These are phyloP conservation scores for Dioctria linearis DNA, from an alignment of 2,888 invertebrate genomes.

Conservation along the genomic window DNA sequence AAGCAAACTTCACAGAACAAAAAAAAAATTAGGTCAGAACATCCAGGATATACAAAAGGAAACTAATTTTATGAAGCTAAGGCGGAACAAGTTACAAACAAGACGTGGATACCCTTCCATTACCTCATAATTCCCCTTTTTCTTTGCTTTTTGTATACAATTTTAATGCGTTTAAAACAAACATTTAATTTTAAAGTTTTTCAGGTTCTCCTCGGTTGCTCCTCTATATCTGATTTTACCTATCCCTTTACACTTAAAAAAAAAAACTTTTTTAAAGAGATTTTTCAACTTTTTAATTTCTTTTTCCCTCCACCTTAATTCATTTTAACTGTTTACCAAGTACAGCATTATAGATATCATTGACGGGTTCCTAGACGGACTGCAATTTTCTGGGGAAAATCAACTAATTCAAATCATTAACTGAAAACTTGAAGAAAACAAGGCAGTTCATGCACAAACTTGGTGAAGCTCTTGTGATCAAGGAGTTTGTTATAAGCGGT, in stretches of 20 bases:
- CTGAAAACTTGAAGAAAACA: not conserved
- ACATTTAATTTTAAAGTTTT: conserved; percentile 47
- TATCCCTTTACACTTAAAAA: conserved; percentile 43
- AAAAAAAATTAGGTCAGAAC: not conserved
- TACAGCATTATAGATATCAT: conserved; percentile 17
- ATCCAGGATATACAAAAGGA: not conserved
- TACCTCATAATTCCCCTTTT: not conserved
- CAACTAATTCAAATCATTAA: conserved; percentile 42
- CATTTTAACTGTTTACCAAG: conserved; percentile 46
- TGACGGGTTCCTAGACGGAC: conserved; percentile 22
- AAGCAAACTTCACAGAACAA: too few relatives aligned
- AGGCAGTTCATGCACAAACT: too few relatives aligned
- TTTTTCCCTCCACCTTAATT: conserved; percentile 40
- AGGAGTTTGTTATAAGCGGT: too few relatives aligned
- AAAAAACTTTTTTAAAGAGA: conserved; percentile 37
- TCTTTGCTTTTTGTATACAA: conserved; percentile 25
- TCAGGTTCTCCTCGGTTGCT: not conserved
- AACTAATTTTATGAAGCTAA: conserved; percentile 2
- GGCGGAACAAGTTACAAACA: not conserved
- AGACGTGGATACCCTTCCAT: not conserved
- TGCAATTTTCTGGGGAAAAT: conserved; percentile 44
- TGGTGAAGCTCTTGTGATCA: too few relatives aligned
- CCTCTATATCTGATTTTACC: conserved; percentile 22
- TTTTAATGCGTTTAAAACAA: conserved; percentile 41
- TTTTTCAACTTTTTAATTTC: conserved; percentile 50